Conservation (phyloP, 2,797 vertebrate genomes). For the Neopelma chrysocephalum region DNA sequence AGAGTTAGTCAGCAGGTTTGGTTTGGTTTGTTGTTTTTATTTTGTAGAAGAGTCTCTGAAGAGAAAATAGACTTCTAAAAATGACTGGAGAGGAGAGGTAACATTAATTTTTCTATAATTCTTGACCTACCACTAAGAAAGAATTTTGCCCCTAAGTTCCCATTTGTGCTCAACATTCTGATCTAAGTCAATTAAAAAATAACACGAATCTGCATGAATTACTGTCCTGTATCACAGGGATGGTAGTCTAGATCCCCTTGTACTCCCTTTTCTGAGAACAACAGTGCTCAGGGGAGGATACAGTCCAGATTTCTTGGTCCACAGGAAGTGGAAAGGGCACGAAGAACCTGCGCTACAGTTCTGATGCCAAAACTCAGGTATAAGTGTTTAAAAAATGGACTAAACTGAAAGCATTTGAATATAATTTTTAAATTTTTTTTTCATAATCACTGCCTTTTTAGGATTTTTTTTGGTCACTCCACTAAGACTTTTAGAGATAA, state of each 20-base stretch:
- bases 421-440: background rate
- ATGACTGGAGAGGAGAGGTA: background rate
- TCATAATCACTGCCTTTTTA: background rate
- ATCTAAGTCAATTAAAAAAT: background rate
- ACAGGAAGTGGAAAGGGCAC: rapidly evolving
- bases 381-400: background rate
- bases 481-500: background rate
- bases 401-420: background rate
- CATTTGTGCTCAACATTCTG: background rate
- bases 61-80: background rate
- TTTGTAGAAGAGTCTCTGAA: background rate
- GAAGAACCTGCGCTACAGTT: background rate
- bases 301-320: too few relatives aligned
- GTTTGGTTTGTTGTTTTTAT: background rate
- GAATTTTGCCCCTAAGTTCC: background rate
- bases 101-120: background rate
- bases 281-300: background rate
- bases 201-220: background rate
- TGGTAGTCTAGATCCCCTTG: background rate
- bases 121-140: background rate
- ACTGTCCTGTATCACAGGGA: background rate
- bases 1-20: background rate
- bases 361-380: background rate
- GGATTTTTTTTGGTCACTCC: background rate
- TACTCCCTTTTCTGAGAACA: background rate